phyloP scores from a whole-genome alignment of 35 echinoderm and acorn worm species.

The Patiria miniata region DNA sequence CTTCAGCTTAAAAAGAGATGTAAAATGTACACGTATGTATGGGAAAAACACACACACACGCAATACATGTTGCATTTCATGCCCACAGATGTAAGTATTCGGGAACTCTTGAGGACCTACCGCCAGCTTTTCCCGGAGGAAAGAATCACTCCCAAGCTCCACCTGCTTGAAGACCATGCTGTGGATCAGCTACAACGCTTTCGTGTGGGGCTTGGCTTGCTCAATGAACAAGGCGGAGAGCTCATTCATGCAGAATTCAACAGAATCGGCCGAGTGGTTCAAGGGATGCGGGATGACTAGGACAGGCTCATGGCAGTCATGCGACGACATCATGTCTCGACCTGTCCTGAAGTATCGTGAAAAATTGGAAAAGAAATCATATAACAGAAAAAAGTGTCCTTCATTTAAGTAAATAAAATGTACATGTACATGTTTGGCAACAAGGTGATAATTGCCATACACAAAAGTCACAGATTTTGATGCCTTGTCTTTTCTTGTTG shows the following conservation, averaged over 20 bases:
- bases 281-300: too few relatives aligned
- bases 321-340: too few relatives aligned
- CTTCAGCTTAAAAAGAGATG: background rate
- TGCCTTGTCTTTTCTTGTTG: too few relatives aligned
- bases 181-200: background rate
- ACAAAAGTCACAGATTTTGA: too few relatives aligned
- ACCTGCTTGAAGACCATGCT: background rate
- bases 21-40: background rate
- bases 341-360: too few relatives aligned
- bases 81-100: background rate
- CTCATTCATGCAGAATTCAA: constrained; percentile 17
- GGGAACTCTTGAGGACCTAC: background rate
- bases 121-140: background rate
- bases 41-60: background rate
- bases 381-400: too few relatives aligned
- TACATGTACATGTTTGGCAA: too few relatives aligned
- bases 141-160: background rate
- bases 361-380: too few relatives aligned
- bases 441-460: too few relatives aligned
- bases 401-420: too few relatives aligned
- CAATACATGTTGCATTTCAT: background rate
- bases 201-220: background rate
- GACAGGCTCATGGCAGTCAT: too few relatives aligned
- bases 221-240: constrained; percentile 16
- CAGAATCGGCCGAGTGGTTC: constrained; percentile 11